Conservation (phyloP, 2,797 vertebrate genomes). For the Mastacembelus armatus region DNA sequence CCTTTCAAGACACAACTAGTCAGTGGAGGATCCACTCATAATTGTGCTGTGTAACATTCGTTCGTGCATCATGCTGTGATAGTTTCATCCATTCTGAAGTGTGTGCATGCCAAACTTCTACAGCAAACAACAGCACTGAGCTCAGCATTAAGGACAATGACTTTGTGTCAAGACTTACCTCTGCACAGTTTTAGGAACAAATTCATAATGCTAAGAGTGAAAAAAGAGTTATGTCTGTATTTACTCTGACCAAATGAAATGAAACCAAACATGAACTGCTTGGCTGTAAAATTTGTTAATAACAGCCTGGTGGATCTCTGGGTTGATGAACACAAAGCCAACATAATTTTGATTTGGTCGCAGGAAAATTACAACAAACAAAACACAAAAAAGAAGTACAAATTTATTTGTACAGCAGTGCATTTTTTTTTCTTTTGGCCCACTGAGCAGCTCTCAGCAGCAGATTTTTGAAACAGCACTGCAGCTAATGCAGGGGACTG, state of each 20-base stretch:
- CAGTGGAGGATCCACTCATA: constrained; percentile 34
- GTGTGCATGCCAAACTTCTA: constrained; percentile 14
- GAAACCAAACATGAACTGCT: constrained; percentile 40
- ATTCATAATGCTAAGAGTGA: constrained; percentile 14
- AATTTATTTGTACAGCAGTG: not conserved
- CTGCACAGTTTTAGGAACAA: constrained; percentile 13
- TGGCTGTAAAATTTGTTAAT: constrained; percentile 43
- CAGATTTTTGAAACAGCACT: constrained; percentile 36
- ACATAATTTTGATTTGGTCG: constrained; percentile 24
- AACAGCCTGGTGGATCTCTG: constrained; percentile 36
- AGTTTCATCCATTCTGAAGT: constrained; percentile 19
- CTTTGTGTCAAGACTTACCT: constrained; percentile 23
- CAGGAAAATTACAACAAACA: constrained; percentile 3
- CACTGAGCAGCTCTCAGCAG: constrained; percentile 10
- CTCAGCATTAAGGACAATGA: constrained; percentile 21
- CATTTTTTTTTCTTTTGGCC: not conserved
- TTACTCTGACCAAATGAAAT: constrained; percentile 38
- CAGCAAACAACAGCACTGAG: constrained; percentile 27
- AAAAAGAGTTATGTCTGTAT: constrained; percentile 16
- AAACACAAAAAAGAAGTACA: not conserved
- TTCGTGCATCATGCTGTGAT: constrained; percentile 20
- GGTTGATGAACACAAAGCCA: constrained; percentile 24
- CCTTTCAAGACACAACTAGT: constrained; percentile 34
- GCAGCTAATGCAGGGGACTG: constrained; percentile 5
- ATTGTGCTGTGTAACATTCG: constrained; percentile 8